phyloP scores from a whole-genome alignment of 2,113 vertebrate species.

The Nymphicus hollandicus region DNA sequence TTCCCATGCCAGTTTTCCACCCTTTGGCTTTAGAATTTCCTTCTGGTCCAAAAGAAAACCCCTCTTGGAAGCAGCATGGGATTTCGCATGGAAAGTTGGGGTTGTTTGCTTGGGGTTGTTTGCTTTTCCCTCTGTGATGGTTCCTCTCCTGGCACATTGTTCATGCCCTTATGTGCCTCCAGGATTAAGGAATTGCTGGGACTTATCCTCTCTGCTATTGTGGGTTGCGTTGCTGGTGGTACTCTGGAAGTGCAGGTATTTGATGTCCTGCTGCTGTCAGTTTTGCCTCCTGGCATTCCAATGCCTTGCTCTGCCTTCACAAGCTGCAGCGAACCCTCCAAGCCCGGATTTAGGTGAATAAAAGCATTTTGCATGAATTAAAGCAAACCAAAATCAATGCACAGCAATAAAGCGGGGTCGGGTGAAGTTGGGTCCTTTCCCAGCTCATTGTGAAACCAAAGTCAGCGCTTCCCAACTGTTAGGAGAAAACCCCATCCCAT shows the following conservation, averaged over 20 bases:
- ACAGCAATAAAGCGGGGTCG: background rate
- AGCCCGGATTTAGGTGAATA: background rate
- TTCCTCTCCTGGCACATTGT: background rate
- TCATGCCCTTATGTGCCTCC: accelerated
- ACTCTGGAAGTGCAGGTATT: accelerated
- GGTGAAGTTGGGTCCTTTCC: background rate
- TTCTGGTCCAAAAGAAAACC: background rate
- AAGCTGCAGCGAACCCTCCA: background rate
- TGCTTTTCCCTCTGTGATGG: accelerated
- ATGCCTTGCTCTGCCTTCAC: background rate
- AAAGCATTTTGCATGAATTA: background rate
- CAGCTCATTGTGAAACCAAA: background rate
- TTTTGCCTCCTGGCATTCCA: background rate
- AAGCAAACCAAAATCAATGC: background rate
- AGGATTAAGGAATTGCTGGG: background rate
- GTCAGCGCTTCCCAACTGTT: accelerated
- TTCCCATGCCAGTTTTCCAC: background rate
- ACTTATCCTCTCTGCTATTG: accelerated
- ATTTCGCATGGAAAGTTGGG: background rate
- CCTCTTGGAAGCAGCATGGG: background rate
- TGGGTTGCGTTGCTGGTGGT: accelerated
- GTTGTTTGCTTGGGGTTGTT: background rate
- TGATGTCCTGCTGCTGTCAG: background rate
- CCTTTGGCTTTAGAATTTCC: background rate
- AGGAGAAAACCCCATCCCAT: background rate